Base-by-base conservation (phyloP, 1,140 invertebrate species). In the Psilanteris sp. region DNA sequence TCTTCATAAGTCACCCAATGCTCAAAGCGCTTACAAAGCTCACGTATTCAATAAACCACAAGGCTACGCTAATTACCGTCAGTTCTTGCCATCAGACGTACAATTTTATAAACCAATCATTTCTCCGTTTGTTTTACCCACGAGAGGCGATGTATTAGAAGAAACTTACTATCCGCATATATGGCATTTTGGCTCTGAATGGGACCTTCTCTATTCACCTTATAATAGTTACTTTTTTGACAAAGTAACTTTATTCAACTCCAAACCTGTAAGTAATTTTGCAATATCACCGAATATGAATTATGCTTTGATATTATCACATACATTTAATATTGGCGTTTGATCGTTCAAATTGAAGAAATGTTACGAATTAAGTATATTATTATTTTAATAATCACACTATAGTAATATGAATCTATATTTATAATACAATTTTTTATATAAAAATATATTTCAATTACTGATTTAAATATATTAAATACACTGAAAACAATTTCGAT, bases 251-350 rank as follows among this genome's bases (percentile, higher is more conserved):
- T 36, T 83, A 3, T 83, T 83, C 27, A 61, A 86, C 34, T 77
- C 83, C 0, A 79, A 82, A 32, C 79, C 84, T 37, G 82, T 81
- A 76, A 71, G 59, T 73, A 32, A n/a, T n/a, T n/a, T n/a, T n/a
- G n/a, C n/a, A n/a, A n/a, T n/a, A n/a, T n/a, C n/a, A n/a, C n/a
- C n/a, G n/a, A n/a, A n/a, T n/a, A n/a, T n/a, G n/a, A n/a, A n/a
- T n/a, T n/a, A n/a, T n/a, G n/a, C n/a, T n/a, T n/a, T n/a, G n/a
- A n/a, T n/a, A n/a, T n/a, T n/a, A n/a, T n/a, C n/a, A n/a, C n/a
- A n/a, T n/a, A n/a, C n/a, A n/a, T n/a, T n/a, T n/a, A n/a, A n/a
- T n/a, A n/a, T n/a, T n/a, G n/a, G n/a, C n/a, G n/a, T n/a, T n/a
- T n/a, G n/a, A n/a, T n/a, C n/a, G n/a, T n/a, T n/a, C n/a, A n/a